Evolutionary conservation across 2,113 vertebrate genomes (phyloP), one percentile per base, ranked within the genome.

Genomic region (Xyrauchen texanus): DNA sequence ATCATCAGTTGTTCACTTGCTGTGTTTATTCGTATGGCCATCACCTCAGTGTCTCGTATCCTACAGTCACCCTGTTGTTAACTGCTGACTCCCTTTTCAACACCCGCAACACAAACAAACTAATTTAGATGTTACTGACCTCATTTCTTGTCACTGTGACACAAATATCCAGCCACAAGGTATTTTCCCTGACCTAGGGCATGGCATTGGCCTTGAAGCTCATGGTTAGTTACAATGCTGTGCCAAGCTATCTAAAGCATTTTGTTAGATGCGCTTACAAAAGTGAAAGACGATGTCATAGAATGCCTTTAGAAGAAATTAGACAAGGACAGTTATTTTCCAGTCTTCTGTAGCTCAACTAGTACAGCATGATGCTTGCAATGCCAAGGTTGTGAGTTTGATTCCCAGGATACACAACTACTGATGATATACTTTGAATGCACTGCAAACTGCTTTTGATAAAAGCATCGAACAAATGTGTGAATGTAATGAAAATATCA

Each of bases 221-320:
- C 67, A 71, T 74, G 74, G 64, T 57, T 52, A 15, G 60, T 66
- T 58, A 80, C 68, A 80, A 15, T 58, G 13, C 51, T 9, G 10
- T 62, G 8, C 47, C 13, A 45, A 72, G 68, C 68, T 74, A 73
- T 62, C 77, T 2, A 12, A 16, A 65, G 67, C 55, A 70, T 68
- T 76, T 65, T 68, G 68, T 21, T 53, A 49, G 6, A 34, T 34
- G 21, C 21, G 5, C 6, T 13, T 4, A 11, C 49, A 13, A 53
- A 63, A 58, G 52, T 82, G 10, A 55, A 47, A 47, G 70, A 66
- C 74, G 66, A 82, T 82, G 85, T 81, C 86, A 86, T 69, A 21
- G 57, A 45, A 82, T 76, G 71, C 79, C 82, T 81, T 52, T 57
- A 76, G 83, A 84, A 82, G 82, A 87, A 81, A 49, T 7, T 72